Conservation (phyloP, 2,888 invertebrate species). For the Ellobium chinense region DNA sequence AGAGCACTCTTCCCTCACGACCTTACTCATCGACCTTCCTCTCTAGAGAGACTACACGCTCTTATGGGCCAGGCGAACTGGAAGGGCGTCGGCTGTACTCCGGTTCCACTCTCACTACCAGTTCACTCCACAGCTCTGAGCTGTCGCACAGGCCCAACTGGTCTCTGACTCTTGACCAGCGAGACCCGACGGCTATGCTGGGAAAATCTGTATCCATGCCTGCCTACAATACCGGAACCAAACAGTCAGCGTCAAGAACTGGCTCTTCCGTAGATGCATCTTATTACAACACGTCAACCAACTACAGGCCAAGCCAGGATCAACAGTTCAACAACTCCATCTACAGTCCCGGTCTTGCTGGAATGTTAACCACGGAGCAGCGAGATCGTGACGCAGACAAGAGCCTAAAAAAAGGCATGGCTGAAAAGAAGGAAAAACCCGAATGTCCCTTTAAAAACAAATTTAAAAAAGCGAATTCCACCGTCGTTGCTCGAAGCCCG, state of each 20-base stretch:
- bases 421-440: not conserved
- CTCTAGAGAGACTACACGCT: not conserved
- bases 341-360: not conserved
- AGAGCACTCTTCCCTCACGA: not conserved
- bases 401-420: not conserved
- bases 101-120: not conserved
- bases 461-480: not conserved
- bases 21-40: not conserved
- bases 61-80: not conserved
- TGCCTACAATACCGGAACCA: not conserved
- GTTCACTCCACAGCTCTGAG: not conserved
- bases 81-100: not conserved
- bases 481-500: not conserved
- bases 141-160: not conserved
- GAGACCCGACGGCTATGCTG: not conserved
- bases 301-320: not conserved
- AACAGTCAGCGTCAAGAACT: not conserved
- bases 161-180: not conserved
- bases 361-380: not conserved
- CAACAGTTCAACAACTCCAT: constrained; percentile 18
- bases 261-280: not conserved
- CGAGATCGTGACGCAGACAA: not conserved
- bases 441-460: not conserved
- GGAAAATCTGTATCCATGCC: constrained; percentile 7
- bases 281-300: not conserved